A percentile compares a stretch with the other conserved stretches of the same genome.
Evolutionary conservation across 2,888 invertebrate genomes (phyloP).

Genomic region (Unio delphinus): DNA sequence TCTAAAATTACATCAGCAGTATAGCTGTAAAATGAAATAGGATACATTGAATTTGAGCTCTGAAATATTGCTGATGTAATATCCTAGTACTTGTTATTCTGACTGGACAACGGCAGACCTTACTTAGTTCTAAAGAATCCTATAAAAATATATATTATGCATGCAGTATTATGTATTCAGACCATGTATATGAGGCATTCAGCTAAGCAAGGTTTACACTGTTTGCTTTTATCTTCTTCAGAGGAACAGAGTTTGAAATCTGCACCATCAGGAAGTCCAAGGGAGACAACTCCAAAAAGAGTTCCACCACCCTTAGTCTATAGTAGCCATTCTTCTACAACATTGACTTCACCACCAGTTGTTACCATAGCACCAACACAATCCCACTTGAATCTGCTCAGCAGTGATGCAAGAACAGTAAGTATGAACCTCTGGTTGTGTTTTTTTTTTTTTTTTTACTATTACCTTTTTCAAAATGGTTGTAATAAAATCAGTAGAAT

Average conservation of each 20-base stretch:
- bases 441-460: too few species aligned
- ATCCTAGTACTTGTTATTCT: too few species aligned
- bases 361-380: conserved; percentile 71
- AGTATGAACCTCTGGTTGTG: conserved; percentile 1
- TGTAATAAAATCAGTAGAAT: too few species aligned
- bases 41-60: too few species aligned
- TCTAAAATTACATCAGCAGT: too few species aligned
- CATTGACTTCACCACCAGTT: conserved; percentile 68
- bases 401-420: conserved; percentile 60
- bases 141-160: too few species aligned
- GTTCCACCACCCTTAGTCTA: conserved; percentile 63
- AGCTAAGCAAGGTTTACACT: neutral
- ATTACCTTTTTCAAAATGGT: too few species aligned
- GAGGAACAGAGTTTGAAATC: conserved; percentile 39
- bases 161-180: too few species aligned
- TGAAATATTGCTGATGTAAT: too few species aligned
- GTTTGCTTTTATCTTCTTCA: conserved; percentile 14
- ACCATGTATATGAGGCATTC: neutral
- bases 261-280: conserved; percentile 53
- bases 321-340: conserved; percentile 41
- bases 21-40: too few species aligned
- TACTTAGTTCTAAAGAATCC: too few species aligned
- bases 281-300: conserved; percentile 57
- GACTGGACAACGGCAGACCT: too few species aligned
- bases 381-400: conserved; percentile 47